These are phyloP conservation scores for Sthenelais limicola DNA, from an alignment of 2,888 invertebrate species.

Conservation along the genomic window DNA sequence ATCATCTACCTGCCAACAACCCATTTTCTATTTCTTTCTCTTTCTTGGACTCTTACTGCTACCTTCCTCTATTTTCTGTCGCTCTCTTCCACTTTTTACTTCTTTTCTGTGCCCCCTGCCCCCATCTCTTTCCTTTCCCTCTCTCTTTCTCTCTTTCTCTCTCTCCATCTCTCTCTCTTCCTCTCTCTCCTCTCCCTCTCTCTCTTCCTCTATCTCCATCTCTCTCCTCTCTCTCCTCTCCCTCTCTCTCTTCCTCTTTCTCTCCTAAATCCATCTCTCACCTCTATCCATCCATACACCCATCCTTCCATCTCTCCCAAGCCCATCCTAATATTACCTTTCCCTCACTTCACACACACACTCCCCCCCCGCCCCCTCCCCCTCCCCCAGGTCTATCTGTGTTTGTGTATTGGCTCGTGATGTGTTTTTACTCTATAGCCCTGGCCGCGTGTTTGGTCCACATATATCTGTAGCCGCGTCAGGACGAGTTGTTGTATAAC, in stretches of 20 bases:
- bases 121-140: neutral
- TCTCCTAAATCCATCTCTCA: neutral
- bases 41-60: neutral
- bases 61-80: neutral
- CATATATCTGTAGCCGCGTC: too few species aligned
- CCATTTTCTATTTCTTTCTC: neutral
- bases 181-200: neutral
- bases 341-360: neutral
- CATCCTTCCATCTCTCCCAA: neutral
- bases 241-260: neutral
- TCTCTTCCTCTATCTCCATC: neutral
- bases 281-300: neutral
- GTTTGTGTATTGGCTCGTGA: neutral
- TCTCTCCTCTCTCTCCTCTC: neutral
- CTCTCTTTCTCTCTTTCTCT: conserved; percentile 3
- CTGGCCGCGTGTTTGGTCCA: too few species aligned
- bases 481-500: too few species aligned
- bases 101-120: too few species aligned
- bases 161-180: neutral
- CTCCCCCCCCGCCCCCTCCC: conserved; percentile 5
- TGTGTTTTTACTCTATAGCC: too few species aligned
- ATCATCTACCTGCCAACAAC: too few species aligned
- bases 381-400: neutral
- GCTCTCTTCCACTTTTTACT: neutral
- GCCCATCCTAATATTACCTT: neutral